phyloP scores from a whole-genome alignment of 1,140 invertebrate genomes.

The Mylabris phalerata region DNA sequence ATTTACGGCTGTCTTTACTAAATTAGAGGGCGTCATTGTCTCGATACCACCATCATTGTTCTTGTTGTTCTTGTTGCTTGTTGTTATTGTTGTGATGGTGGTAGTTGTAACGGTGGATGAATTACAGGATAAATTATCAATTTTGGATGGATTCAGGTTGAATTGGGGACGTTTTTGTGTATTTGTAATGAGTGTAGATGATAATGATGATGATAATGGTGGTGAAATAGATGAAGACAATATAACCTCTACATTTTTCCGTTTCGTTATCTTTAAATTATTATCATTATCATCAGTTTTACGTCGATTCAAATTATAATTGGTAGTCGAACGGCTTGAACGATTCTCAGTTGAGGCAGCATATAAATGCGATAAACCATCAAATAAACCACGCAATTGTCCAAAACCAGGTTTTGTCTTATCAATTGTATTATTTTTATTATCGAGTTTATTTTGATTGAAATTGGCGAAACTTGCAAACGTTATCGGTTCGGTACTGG shows the following conservation, averaged over 20 bases:
- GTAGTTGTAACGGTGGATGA: neutral
- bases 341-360: conserved; percentile 48
- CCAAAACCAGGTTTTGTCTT: conserved; percentile 46
- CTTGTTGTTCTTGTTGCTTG: neutral
- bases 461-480: conserved; percentile 41
- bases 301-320: conserved; percentile 48
- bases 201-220: conserved; percentile 5
- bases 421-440: conserved; percentile 11
- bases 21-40: conserved; percentile 52
- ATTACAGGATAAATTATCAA: too few relatives aligned
- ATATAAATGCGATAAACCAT: conserved; percentile 79
- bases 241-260: neutral
- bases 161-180: neutral
- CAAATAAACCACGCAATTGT: conserved; percentile 70
- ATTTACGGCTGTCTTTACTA: conserved; percentile 60
- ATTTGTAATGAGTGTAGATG: neutral
- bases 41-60: neutral
- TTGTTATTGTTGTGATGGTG: neutral
- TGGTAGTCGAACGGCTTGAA: conserved; percentile 42
- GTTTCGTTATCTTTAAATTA: conserved; percentile 5
- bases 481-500: conserved; percentile 40
- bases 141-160: too few relatives aligned
- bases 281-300: conserved; percentile 20
- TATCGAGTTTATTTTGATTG: conserved; percentile 39
- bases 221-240: neutral